Percentiles rank a stretch among this genome's conserved stretches.
Conservation (phyloP, 1,140 invertebrate species). For the Drosophila tani region DNA sequence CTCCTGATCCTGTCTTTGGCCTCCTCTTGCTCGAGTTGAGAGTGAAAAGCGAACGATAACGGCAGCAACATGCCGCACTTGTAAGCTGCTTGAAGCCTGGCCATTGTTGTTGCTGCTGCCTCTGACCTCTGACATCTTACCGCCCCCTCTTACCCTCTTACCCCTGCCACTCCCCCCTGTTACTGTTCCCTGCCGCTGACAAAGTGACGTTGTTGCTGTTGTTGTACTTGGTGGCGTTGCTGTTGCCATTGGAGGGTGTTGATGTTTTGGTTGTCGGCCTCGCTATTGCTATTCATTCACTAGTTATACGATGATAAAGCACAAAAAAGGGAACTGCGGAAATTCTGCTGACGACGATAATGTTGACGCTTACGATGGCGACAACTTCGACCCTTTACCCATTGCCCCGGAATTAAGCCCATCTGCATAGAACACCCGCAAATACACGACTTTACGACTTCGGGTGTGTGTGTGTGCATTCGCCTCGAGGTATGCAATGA, state of each 20-base stretch:
- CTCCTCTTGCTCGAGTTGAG: slow-evolving; percentile 41
- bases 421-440: slow-evolving; percentile 24
- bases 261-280: slow-evolving; percentile 75
- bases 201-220: slow-evolving; percentile 56
- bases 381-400: slow-evolving; percentile 31
- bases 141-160: background rate
- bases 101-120: slow-evolving; percentile 63
- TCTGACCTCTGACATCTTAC: slow-evolving; percentile 16
- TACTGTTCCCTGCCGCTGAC: slow-evolving; percentile 49
- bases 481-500: slow-evolving; percentile 57
- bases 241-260: slow-evolving; percentile 59
- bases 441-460: background rate
- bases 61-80: slow-evolving; percentile 81
- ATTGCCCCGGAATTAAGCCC: slow-evolving; percentile 54
- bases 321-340: slow-evolving; percentile 78
- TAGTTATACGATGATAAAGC: slow-evolving; percentile 79
- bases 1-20: slow-evolving; percentile 28
- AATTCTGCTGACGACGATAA: slow-evolving; percentile 83
- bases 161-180: background rate
- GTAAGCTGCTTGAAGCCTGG: slow-evolving; percentile 76
- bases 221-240: background rate
- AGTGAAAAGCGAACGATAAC: slow-evolving; percentile 81
- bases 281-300: slow-evolving; percentile 80
- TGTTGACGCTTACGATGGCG: slow-evolving; percentile 70
- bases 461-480: slow-evolving; percentile 5